Base-by-base conservation (phyloP, 2,797 vertebrate species). In the Crocidura indochinensis region DNA sequence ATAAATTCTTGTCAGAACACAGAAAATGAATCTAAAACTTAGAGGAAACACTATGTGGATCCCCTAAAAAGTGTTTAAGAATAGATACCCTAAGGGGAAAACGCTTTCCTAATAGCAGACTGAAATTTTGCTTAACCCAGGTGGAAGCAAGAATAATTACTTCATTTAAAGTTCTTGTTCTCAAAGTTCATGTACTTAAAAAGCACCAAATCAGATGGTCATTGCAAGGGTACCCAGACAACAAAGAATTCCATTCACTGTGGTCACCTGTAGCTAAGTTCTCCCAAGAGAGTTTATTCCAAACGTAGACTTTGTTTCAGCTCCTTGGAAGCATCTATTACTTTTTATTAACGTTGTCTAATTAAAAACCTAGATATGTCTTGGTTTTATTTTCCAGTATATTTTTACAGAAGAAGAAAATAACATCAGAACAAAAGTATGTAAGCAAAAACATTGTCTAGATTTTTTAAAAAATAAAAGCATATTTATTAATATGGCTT, bases 331-430 rank as follows among this genome's bases (percentile, higher is more conserved):
- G 26, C 22, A 96, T 4, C 56, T 88, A 71, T 49, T 74, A 22
- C 71, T 93, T 88, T 91, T 20, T 47, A 84, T 73, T 76, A 68
- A 76, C 93, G 29, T 74, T 0, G 27, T 86, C 65, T 87, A 75
- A 81, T 71, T 87, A 90, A 94, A 88, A 26, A 92, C 38, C 77
- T 93, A 88, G 11, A 87, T 8, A 92, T 27, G 10, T 29, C 29
- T 74, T 85, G 29, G 79, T 93, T 26, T 85, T 24, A 24, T 65
- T 69, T 91, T 77, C 27, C 14, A 69, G 53, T 68, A 38, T 14
- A 91, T 68, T 82, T 91, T 94, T 75, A 73, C 29, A 90, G 65
- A 87, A 91, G 67, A 96, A 74, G 69, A 90, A 88, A 91, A 89
- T 10, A 85, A 19, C 11, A 65, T 65, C 26, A 65, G 6, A 19